A percentile compares a stretch with the other conserved stretches of the same genome.
These are phyloP conservation scores for Aromia moschata DNA, from an alignment of 2,888 invertebrate species.

Conservation along the genomic window DNA sequence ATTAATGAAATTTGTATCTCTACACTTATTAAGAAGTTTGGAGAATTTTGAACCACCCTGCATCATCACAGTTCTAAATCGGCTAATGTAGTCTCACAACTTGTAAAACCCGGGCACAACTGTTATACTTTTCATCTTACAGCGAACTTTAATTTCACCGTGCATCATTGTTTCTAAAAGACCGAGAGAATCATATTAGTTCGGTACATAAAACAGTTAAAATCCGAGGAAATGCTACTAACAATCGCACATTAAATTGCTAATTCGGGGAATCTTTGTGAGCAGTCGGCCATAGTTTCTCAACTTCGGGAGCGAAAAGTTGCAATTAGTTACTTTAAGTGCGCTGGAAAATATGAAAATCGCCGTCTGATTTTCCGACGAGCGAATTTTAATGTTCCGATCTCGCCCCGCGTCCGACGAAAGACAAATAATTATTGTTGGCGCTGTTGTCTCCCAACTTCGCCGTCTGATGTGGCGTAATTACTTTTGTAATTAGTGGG, in stretches of 20 bases:
- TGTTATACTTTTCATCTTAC: too few relatives aligned
- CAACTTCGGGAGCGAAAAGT: background rate
- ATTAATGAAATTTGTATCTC: too few relatives aligned
- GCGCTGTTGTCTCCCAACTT: background rate
- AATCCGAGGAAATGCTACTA: background rate
- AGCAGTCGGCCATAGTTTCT: background rate
- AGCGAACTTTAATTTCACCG: too few relatives aligned
- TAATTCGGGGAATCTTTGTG: background rate
- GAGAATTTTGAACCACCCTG: too few relatives aligned
- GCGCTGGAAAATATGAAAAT: conserved; percentile 1
- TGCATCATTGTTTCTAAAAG: too few relatives aligned
- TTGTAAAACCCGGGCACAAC: too few relatives aligned
- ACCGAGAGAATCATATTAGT: background rate
- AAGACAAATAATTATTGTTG: background rate
- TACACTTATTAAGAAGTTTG: too few relatives aligned
- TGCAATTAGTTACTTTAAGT: conserved; percentile 1
- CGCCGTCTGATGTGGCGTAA: background rate
- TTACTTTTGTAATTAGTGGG: background rate
- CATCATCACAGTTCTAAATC: too few relatives aligned
- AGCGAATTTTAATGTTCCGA: background rate
- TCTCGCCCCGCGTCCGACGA: background rate
- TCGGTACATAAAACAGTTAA: background rate
- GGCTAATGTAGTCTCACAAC: too few relatives aligned
- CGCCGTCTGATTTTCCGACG: background rate
- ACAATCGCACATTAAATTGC: background rate